phyloP scores from a whole-genome alignment of 2,888 invertebrate species.

The Epirrhoe alternata region DNA sequence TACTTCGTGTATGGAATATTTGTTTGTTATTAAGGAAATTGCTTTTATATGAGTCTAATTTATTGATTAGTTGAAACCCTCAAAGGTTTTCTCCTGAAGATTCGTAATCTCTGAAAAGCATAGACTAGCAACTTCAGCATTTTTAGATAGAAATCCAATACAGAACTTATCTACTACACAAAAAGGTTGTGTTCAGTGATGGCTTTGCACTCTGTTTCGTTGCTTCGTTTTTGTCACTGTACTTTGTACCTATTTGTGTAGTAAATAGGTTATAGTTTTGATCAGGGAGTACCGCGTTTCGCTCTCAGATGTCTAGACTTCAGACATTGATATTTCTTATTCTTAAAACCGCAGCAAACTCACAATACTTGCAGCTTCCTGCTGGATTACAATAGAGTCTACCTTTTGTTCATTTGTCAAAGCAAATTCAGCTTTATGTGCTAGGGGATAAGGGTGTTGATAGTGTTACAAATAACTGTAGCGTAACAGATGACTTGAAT shows the following conservation, averaged over 20 bases:
- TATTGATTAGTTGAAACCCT: not conserved
- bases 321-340: constrained; percentile 4
- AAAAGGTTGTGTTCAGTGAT: no score
- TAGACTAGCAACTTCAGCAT: no score
- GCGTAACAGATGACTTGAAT: constrained; percentile 56
- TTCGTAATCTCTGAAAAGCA: no score
- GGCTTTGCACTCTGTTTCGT: no score
- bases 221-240: not conserved
- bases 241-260: not conserved
- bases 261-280: no score
- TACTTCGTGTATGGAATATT: constrained; percentile 17
- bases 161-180: no score
- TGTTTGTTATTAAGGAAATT: not conserved
- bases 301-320: constrained; percentile 19
- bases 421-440: constrained; percentile 5
- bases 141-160: no score
- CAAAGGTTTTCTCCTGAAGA: not conserved
- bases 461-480: constrained; percentile 44
- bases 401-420: not conserved
- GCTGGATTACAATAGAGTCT: constrained; percentile 24
- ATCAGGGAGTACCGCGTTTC: not conserved
- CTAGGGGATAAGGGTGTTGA: constrained; percentile 6
- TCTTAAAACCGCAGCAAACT: constrained; percentile 21
- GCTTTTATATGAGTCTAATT: not conserved
- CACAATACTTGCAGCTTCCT: constrained; percentile 25